Evolutionary conservation across 2,797 vertebrate genomes (phyloP).

Genomic region (Parauchenoglanis ngamensis): DNA sequence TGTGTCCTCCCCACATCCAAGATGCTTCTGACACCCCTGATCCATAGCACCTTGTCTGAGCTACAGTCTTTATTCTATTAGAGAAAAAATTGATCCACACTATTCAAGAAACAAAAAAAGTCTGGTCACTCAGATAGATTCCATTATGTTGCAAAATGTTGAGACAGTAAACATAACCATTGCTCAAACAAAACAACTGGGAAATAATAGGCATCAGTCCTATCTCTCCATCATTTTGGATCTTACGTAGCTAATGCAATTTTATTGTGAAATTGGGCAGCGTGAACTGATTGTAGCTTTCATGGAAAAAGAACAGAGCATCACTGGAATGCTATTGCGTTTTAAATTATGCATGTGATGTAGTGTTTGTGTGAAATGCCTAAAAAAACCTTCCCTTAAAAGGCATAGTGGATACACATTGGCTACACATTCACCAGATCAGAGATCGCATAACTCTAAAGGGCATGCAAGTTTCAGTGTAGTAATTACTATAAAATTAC

Average conservation of each 20-base stretch:
- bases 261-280: neutral
- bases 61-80: neutral
- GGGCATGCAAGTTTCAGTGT: neutral
- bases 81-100: neutral
- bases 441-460: neutral
- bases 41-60: neutral
- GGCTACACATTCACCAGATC: neutral
- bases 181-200: neutral
- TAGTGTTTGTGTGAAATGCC: neutral
- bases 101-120: neutral
- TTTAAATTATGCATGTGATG: slow-evolving; percentile 7
- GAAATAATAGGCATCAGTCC: neutral
- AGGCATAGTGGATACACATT: neutral
- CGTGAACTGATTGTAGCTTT: neutral
- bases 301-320: neutral
- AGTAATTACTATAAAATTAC: slow-evolving; percentile 4
- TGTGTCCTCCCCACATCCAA: no score
- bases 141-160: neutral
- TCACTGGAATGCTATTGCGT: neutral
- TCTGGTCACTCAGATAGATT: neutral
- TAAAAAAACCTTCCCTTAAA: neutral
- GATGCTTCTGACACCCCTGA: no score
- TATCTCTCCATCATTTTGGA: neutral
- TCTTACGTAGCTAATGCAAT: neutral
- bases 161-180: neutral